Evolutionary conservation across 37 sponge, comb jelly and placozoan species (phyloP).

Genomic region (Aphrocallistes beatrix): DNA sequence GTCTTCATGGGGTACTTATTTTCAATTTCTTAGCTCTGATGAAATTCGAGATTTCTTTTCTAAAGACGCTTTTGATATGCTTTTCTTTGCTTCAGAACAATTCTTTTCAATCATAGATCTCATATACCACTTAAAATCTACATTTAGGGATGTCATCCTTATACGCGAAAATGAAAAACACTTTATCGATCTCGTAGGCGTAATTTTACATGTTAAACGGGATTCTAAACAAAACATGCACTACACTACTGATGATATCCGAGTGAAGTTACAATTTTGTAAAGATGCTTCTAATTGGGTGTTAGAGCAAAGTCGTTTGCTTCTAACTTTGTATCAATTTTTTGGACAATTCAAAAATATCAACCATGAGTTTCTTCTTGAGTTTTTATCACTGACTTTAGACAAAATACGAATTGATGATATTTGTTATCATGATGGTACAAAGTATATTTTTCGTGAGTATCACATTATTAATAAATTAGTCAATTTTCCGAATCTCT

Average conservation of each 20-base stretch:
- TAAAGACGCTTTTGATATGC: neutral
- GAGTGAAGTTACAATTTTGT: neutral
- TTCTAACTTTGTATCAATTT: neutral
- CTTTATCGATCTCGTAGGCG: neutral
- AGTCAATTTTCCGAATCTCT: neutral
- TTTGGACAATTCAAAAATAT: neutral
- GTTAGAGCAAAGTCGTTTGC: neutral
- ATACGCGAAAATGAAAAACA: neutral
- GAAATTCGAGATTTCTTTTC: neutral
- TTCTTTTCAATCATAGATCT: neutral
- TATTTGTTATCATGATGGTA: neutral
- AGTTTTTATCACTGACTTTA: neutral
- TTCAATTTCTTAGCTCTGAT: neutral
- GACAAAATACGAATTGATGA: neutral
- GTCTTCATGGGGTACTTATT: conserved; percentile 6
- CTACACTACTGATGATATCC: neutral
- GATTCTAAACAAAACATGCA: neutral
- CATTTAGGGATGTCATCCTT: neutral
- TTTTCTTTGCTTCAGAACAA: neutral
- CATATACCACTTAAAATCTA: neutral
- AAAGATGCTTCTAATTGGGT: neutral
- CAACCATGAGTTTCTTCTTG: neutral
- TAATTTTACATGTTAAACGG: neutral
- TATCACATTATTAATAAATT: neutral
- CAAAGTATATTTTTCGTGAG: neutral